Evolutionary conservation across 2,888 invertebrate genomes (phyloP), one percentile per base, ranked within the genome.

Genomic region (Caenorhabditis becei): DNA sequence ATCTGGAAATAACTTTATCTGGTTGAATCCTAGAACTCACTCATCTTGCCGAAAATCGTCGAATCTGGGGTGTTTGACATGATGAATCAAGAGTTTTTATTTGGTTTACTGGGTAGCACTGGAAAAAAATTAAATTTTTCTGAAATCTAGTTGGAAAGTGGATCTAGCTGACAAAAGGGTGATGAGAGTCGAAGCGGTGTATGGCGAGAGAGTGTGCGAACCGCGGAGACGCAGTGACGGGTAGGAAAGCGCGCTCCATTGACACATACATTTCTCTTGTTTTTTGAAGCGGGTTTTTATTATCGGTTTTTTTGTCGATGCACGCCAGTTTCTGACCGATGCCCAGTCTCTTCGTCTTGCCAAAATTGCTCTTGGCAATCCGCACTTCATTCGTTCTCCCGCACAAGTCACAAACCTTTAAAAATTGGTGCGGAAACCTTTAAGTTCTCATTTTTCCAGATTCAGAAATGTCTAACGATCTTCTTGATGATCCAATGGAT

Each of bases 401-500:
- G n/a, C n/a, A n/a, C n/a, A n/a, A n/a, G n/a, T n/a, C n/a, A n/a
- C n/a, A n/a, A n/a, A n/a, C n/a, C n/a, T n/a, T n/a, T n/a, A n/a
- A n/a, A n/a, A n/a, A n/a, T n/a, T n/a, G n/a, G n/a, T n/a, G n/a
- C n/a, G n/a, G n/a, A n/a, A n/a, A n/a, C n/a, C n/a, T n/a, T n/a
- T n/a, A n/a, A n/a, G 8, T 44, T 24, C 16, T 35, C 7, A 18
- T 28, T 26, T 47, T 47, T 47, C 4, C 47, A 47, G 47, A 32
- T 26, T 14, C 41, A 14, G 11, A 14, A 63, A 80, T 80, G 80
- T 65, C 75, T 18, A 49, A 65, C 47, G 80, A 70, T 8, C 2
- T 66, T 16, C 47, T 75, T 8, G 80, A 75, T 41, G 80, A 80
- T 61, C 80, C 80, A 47, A 80, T 80, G 80, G 80, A 80, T 14